Evolutionary conservation across 2,797 vertebrate species (phyloP).

Genomic region (Acanthis flammea): DNA sequence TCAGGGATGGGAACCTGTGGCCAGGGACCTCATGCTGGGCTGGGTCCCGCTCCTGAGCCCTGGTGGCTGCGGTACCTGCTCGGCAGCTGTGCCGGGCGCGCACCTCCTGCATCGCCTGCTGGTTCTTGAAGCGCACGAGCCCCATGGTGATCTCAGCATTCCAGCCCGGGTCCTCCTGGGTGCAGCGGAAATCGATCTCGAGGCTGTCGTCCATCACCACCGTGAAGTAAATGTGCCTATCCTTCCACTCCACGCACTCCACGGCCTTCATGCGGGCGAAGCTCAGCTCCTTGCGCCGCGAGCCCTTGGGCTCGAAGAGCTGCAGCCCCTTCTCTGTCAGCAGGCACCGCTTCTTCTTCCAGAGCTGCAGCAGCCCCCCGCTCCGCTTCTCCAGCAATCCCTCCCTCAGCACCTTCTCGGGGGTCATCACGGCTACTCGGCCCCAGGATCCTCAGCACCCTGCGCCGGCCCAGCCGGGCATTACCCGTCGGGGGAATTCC

Average conservation of each 20-base stretch:
- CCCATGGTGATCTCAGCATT: conserved; percentile 90
- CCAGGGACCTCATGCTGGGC: rapidly evolving
- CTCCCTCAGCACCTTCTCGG: conserved; percentile 82
- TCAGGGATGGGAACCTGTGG: rapidly evolving
- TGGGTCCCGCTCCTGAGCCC: rapidly evolving
- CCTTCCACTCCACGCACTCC: conserved; percentile 93
- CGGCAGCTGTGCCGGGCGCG: conserved; percentile 81
- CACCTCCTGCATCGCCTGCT: conserved; percentile 86
- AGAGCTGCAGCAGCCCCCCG: conserved; percentile 90
- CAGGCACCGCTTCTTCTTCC: conserved; percentile 91
- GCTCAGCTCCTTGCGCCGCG: conserved; percentile 85
- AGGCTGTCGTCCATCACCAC: conserved; percentile 87
- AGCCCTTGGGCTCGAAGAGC: conserved; percentile 76
- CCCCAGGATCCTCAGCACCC: neutral
- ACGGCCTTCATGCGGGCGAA: conserved; percentile 89
- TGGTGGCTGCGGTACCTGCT: neutral
- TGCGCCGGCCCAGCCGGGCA: neutral
- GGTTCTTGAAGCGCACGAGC: conserved; percentile 90
- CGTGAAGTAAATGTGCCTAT: conserved; percentile 89
- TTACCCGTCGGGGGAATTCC: neutral
- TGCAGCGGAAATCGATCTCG: conserved; percentile 91
- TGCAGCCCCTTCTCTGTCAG: conserved; percentile 88
- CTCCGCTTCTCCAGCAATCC: conserved; percentile 92
- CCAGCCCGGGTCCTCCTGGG: conserved; percentile 89
- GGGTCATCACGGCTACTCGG: conserved; percentile 51